A percentile compares a stretch with the other conserved stretches of the same genome.
phyloP scores from a whole-genome alignment of 2,113 vertebrate species.

The Sinocyclocheilus maitianheensis region DNA sequence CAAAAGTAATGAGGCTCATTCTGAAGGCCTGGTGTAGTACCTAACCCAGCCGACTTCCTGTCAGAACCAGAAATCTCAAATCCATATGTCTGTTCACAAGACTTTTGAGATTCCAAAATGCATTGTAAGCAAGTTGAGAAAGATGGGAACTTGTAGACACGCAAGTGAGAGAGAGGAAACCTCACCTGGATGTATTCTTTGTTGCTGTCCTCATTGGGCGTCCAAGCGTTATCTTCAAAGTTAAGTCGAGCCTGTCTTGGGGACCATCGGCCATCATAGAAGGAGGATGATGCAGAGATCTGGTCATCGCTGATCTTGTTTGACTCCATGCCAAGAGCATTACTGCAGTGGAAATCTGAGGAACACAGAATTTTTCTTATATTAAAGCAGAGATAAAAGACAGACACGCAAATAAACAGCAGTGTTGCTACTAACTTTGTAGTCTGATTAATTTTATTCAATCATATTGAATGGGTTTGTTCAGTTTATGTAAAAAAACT shows the following conservation, averaged over 20 bases:
- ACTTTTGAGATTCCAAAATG: background rate
- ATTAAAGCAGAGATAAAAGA: background rate
- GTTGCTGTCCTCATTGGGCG: conserved; percentile 91
- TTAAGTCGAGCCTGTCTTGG: conserved; percentile 93
- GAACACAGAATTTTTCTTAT: background rate
- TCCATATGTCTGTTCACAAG: background rate
- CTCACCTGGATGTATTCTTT: conserved; percentile 94
- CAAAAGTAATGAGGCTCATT: conserved; percentile 8
- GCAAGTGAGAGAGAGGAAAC: background rate
- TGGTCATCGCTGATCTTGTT: conserved; percentile 92
- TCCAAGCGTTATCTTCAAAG: conserved; percentile 93
- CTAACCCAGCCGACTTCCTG: background rate
- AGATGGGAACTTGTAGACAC: background rate
- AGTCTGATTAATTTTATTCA: too few species aligned
- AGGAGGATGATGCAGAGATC: conserved; percentile 90
- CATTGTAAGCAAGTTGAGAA: background rate
- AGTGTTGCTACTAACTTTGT: background rate
- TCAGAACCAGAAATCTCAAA: background rate
- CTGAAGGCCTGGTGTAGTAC: background rate
- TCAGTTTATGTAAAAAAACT: too few species aligned
- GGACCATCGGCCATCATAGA: conserved; percentile 86
- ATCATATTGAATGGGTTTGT: too few species aligned
- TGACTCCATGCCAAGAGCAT: conserved; percentile 93
- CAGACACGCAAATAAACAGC: background rate
- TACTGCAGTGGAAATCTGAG: conserved; percentile 91